These are phyloP conservation scores for Rhinophrynus dorsalis DNA, from an alignment of 2,797 vertebrate species.

Conservation along the genomic window DNA sequence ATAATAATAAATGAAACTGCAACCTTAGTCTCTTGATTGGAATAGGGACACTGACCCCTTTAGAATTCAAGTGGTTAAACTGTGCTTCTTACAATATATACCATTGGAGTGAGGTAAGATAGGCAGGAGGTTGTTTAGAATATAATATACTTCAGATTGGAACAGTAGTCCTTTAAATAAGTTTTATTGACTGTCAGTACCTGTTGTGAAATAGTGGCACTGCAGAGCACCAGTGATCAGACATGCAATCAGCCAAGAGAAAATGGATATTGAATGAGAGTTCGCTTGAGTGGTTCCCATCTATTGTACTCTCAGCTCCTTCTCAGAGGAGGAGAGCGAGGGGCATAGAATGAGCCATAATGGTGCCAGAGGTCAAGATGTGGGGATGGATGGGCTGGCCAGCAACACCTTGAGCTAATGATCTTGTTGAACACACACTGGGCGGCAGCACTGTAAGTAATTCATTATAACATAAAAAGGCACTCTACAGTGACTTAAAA, in stretches of 20 bases:
- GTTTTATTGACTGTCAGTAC: conserved; percentile 44
- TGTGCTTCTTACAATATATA: background rate
- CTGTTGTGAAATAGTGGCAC: conserved; percentile 38
- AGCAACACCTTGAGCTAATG: conserved; percentile 47
- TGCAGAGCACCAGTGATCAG: conserved; percentile 40
- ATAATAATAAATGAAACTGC: no score
- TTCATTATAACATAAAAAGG: conserved; percentile 34
- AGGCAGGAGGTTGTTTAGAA: background rate
- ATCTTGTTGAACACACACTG: conserved; percentile 42
- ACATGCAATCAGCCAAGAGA: conserved; percentile 43
- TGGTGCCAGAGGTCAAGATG: conserved; percentile 48
- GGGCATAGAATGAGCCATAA: conserved; percentile 39
- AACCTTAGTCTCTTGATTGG: no score
- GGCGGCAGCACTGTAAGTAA: conserved; percentile 36
- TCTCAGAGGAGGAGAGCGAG: conserved; percentile 18
- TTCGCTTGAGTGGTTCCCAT: conserved; percentile 46
- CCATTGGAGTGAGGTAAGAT: background rate
- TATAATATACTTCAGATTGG: conserved; percentile 6
- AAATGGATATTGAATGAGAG: conserved; percentile 48
- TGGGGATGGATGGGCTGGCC: conserved; percentile 38
- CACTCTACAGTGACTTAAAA: conserved; percentile 16
- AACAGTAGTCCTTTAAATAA: conserved; percentile 15
- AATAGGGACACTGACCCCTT: no score
- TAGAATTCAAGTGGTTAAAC: no score
- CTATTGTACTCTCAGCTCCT: conserved; percentile 31